A percentile compares a stretch with the other conserved stretches of the same genome.
phyloP scores from a whole-genome alignment of 1,140 invertebrate genomes.

The Cydia fagiglandana region DNA sequence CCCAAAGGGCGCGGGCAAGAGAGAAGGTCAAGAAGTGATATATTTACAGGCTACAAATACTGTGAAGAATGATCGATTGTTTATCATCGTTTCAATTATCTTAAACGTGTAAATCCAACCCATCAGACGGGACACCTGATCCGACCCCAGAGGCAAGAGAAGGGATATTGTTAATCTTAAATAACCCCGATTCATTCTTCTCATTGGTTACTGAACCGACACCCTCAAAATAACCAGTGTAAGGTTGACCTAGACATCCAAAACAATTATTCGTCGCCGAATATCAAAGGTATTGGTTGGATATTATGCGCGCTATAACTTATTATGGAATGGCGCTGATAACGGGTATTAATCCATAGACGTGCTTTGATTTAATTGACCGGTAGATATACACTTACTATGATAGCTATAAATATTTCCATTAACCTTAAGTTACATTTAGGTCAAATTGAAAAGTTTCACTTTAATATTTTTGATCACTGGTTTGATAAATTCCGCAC shows the following conservation, averaged over 20 bases:
- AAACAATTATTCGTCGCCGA: neutral
- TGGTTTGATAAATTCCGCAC: too few relatives aligned
- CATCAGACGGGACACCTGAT: neutral
- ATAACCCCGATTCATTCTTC: conserved; percentile 3
- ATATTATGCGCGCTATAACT: neutral
- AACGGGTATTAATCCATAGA: conserved; percentile 20
- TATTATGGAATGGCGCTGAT: neutral
- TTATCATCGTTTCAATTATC: neutral
- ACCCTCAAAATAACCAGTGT: neutral
- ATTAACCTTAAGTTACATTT: neutral
- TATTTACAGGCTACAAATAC: too few relatives aligned
- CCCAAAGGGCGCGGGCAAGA: too few relatives aligned
- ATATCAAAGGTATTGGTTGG: neutral
- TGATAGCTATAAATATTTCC: neutral
- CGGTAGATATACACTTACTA: neutral
- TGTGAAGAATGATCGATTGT: neutral
- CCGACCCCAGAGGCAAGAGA: neutral
- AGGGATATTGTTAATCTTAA: conserved; percentile 27
- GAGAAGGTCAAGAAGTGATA: too few relatives aligned
- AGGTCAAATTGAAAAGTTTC: too few relatives aligned
- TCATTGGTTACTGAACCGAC: neutral
- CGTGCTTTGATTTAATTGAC: conserved; percentile 25
- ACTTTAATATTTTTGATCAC: too few relatives aligned
- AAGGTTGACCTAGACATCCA: neutral
- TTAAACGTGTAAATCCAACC: conserved; percentile 4